Evolutionary conservation across 2,888 invertebrate species (phyloP).

Genomic region (Lasioglossum pauxillum): DNA sequence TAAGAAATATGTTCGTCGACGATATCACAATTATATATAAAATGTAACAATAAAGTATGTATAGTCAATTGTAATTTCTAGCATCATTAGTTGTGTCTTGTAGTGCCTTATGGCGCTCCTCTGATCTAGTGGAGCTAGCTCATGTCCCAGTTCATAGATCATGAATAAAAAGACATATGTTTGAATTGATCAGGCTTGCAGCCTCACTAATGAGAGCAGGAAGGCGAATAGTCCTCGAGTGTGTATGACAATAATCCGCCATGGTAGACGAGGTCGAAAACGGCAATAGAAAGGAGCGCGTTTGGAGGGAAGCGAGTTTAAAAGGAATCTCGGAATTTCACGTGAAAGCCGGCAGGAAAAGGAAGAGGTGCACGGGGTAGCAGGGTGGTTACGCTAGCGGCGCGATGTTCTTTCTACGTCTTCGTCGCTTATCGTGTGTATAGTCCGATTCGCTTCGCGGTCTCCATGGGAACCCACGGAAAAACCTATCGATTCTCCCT

Average conservation of each 20-base stretch:
- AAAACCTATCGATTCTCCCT: constrained; percentile 85
- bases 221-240: background rate
- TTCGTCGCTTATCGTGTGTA: constrained; percentile 81
- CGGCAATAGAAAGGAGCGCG: too few species aligned
- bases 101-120: background rate
- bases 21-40: background rate
- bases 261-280: background rate
- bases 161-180: background rate
- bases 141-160: background rate
- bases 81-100: fast-evolving
- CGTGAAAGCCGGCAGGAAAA: constrained; percentile 39
- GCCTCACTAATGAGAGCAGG: background rate
- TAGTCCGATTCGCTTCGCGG: constrained; percentile 82
- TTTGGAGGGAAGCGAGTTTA: background rate
- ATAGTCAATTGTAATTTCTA: background rate
- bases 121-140: background rate
- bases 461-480: constrained; percentile 84
- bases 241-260: constrained; percentile 2
- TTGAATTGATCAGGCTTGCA: background rate
- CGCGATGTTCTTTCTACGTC: constrained; percentile 81
- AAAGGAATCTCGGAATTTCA: constrained; percentile 24
- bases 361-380: constrained; percentile 50
- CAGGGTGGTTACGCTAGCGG: constrained; percentile 58
- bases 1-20: background rate
- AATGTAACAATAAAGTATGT: background rate